phyloP scores from a whole-genome alignment of 2,797 vertebrate genomes.

The Capromys pilorides region DNA sequence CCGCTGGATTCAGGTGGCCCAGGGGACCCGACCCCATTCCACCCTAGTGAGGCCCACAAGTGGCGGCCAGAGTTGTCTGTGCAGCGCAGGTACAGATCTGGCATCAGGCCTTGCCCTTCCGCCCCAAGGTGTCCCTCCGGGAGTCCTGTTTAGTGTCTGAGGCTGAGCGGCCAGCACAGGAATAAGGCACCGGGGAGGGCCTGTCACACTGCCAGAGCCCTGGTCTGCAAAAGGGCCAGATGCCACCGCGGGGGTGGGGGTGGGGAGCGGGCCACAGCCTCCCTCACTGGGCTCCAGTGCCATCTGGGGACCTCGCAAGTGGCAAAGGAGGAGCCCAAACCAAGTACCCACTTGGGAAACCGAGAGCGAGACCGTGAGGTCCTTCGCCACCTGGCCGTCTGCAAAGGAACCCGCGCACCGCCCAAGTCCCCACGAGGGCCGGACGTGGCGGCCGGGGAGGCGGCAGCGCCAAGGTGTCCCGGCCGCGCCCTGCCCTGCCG shows the following conservation, averaged over 20 bases:
- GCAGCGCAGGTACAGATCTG: too few species aligned
- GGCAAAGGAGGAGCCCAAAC: neutral
- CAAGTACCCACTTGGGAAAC: neutral
- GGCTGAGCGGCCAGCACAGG: neutral
- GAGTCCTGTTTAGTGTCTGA: neutral
- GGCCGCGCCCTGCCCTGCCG: conserved; percentile 56
- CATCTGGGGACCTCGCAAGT: neutral
- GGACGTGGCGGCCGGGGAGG: neutral
- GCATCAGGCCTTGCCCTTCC: neutral
- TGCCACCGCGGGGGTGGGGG: neutral
- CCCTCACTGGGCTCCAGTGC: neutral
- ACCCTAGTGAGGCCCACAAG: neutral
- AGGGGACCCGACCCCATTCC: neutral
- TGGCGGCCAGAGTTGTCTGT: neutral
- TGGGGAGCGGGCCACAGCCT: neutral
- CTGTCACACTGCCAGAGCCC: neutral
- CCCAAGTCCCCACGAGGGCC: neutral
- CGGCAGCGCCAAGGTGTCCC: conserved; percentile 48
- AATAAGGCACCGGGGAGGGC: neutral
- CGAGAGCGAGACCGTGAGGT: neutral
- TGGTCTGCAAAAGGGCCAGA: neutral
- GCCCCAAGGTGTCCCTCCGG: neutral
- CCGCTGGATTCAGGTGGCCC: too few species aligned
- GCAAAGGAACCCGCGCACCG: neutral
- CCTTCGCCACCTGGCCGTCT: neutral